Conservation (phyloP, 2,113 vertebrate genomes). For the Struthidea cinerea region DNA sequence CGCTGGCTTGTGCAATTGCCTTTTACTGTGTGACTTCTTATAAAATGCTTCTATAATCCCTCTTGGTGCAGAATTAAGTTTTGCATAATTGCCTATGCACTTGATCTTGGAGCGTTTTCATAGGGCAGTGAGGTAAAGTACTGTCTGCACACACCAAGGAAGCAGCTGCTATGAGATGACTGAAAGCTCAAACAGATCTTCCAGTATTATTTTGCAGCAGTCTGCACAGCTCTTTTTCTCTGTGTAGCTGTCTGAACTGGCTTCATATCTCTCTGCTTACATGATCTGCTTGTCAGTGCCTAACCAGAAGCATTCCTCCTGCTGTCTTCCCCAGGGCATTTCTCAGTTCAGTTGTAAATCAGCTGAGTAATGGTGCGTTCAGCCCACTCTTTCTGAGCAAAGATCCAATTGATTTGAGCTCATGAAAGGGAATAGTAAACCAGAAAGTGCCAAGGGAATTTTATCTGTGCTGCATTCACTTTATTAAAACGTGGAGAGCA, state of each 20-base stretch:
- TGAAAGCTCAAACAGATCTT: not conserved
- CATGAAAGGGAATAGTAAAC: not conserved
- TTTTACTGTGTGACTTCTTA: not conserved
- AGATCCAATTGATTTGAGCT: not conserved
- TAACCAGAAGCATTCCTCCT: not conserved
- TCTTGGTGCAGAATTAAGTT: slow-evolving; percentile 13
- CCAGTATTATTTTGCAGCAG: not conserved
- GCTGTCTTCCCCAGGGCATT: not conserved
- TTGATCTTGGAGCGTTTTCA: not conserved
- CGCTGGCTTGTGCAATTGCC: not conserved
- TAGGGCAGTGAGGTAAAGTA: not conserved
- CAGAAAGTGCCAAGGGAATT: not conserved
- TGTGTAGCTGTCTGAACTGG: not conserved
- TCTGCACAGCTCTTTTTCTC: not conserved
- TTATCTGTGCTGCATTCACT: not conserved
- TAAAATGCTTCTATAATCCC: not conserved
- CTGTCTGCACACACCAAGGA: not conserved
- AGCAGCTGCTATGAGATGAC: not conserved
- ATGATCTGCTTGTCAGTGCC: not conserved
- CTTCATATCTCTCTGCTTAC: not conserved
- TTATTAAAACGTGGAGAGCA: not conserved
- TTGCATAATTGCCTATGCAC: not conserved
- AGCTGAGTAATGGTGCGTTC: not conserved
- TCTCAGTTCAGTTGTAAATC: not conserved
- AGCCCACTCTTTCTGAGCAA: not conserved